Evolutionary conservation across 1,140 invertebrate species (phyloP), one percentile per base, ranked within the genome.

Genomic region (Diabrotica undecimpunctata): DNA sequence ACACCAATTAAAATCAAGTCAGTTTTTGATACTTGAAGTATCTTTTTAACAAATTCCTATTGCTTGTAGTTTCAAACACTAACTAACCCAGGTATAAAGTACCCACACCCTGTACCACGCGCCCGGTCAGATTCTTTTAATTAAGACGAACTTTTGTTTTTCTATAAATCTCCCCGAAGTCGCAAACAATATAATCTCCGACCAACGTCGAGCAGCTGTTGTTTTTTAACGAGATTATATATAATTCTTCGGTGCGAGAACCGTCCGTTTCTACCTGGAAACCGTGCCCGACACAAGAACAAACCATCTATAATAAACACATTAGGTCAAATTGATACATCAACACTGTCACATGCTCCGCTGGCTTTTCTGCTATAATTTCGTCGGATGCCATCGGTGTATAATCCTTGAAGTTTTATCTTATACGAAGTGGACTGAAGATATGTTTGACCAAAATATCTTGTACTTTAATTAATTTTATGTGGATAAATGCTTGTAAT

Each of bases 291-390:
- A n/a, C 41, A 46, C 41, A 46, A 46, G 41, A 46, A 46, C 41
- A 46, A 46, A 46, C 41, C 41, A 46, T 46, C 41, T 46, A 46
- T 46, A 46, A 46, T 46, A 46, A 46, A 46, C 41, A 46, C n/a
- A 46, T 46, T 46, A 46, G 41, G 41, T 46, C 41, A 46, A 46
- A 46, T 46, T 46, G 41, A 46, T 46, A 46, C 41, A 46, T 46
- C 41, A 46, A 46, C 41, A n/a, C 41, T n/a, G 41, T 46, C 41
- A 46, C 41, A 46, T n/a, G 41, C 41, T 46, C 41, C 41, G 41
- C 41, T 46, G 41, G 41, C n/a, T 46, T 46, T 46, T 25, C 25
- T 25, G 25, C 25, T 25, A 2, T 25, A 25, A 25, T 25, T 25
- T 25, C 4, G 1, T 25, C 25, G 25, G 25, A 25, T 25, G 25